Percentiles rank a stretch among this genome's conserved stretches.
These are phyloP conservation scores for Phlogophora meticulosa DNA, from an alignment of 2,888 invertebrate species.

Conservation along the genomic window DNA sequence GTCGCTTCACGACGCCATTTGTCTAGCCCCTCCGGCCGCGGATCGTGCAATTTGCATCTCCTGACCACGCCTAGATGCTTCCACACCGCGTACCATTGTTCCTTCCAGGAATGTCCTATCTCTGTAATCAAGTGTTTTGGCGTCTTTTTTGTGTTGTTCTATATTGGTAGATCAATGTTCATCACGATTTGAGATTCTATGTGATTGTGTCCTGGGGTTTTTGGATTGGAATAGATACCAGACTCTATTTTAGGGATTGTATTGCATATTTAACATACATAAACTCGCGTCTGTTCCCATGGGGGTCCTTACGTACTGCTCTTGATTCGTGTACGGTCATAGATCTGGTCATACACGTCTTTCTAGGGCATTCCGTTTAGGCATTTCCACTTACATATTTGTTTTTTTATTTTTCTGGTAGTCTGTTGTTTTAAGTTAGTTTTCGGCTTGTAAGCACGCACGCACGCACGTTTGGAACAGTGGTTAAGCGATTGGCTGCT, in stretches of 20 bases:
- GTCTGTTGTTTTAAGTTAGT: too few species aligned
- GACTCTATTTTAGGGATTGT: not conserved
- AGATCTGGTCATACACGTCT: too few species aligned
- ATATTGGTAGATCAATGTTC: slow-evolving; percentile 41
- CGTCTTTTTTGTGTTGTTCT: slow-evolving; percentile 57
- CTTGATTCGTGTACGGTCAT: too few species aligned
- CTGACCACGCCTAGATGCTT: slow-evolving; percentile 85
- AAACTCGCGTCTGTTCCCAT: too few species aligned
- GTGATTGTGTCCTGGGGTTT: slow-evolving; percentile 29
- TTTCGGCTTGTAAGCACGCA: too few species aligned
- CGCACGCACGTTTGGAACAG: too few species aligned
- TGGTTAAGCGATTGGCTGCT: too few species aligned
- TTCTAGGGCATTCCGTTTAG: too few species aligned
- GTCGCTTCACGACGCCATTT: slow-evolving; percentile 88
- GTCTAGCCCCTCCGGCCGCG: slow-evolving; percentile 83
- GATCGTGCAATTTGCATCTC: slow-evolving; percentile 86
- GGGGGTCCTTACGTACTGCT: too few species aligned
- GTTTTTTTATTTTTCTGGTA: too few species aligned
- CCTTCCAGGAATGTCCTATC: slow-evolving; percentile 72
- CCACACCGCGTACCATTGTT: slow-evolving; percentile 83
- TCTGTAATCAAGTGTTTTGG: slow-evolving; percentile 68
- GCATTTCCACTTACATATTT: too few species aligned
- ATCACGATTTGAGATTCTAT: slow-evolving; percentile 56
- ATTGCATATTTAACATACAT: not conserved
- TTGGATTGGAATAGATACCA: slow-evolving; percentile 17